Evolutionary conservation across 2,797 vertebrate genomes (phyloP).

Genomic region (Rhabdophis nuchalis): DNA sequence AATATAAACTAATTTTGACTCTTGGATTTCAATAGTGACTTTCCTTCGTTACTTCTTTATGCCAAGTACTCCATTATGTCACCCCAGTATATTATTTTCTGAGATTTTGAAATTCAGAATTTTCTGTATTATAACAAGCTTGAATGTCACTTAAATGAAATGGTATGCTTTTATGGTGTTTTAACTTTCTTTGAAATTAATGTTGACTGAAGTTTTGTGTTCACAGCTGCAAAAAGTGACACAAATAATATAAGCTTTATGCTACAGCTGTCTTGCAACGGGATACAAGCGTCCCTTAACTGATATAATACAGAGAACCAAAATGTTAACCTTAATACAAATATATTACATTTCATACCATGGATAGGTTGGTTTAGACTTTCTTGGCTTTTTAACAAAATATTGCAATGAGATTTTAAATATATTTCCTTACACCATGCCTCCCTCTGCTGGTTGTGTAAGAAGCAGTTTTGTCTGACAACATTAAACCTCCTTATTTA

Average conservation of each 20-base stretch:
- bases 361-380: slow-evolving; percentile 29
- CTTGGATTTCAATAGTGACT: slow-evolving; percentile 42
- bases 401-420: slow-evolving; percentile 51
- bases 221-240: slow-evolving; percentile 26
- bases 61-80: slow-evolving; percentile 48
- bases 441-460: slow-evolving; percentile 80
- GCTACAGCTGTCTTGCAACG: slow-evolving; percentile 25
- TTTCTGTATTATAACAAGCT: slow-evolving; percentile 38
- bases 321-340: slow-evolving; percentile 33
- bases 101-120: slow-evolving; percentile 54
- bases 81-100: neutral
- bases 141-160: slow-evolving; percentile 40
- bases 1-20: slow-evolving; percentile 52
- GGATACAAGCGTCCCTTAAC: slow-evolving; percentile 34
- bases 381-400: slow-evolving; percentile 35
- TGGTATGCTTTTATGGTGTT: slow-evolving; percentile 39
- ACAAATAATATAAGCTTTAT: slow-evolving; percentile 22
- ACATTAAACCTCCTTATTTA: neutral
- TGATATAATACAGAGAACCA: slow-evolving; percentile 23
- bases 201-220: slow-evolving; percentile 27
- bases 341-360: slow-evolving; percentile 21
- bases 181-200: slow-evolving; percentile 45
- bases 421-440: slow-evolving; percentile 77
- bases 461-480: slow-evolving; percentile 51
- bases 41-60: slow-evolving; percentile 47